Evolutionary conservation across 2,797 vertebrate genomes (phyloP).

Genomic region (Vultur gryphus): DNA sequence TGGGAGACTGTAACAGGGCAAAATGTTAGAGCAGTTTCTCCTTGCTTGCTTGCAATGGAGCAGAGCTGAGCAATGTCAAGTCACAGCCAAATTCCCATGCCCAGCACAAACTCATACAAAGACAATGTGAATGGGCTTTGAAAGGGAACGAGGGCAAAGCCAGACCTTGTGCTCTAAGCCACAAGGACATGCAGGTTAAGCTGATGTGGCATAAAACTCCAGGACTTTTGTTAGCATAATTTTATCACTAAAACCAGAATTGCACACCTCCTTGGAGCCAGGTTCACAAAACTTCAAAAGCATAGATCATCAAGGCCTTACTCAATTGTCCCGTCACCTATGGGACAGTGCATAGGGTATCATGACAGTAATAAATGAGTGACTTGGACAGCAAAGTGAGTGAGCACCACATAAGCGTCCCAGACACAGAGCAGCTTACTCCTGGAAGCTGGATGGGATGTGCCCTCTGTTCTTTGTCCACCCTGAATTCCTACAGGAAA

Average conservation of each 20-base stretch:
- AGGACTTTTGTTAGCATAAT: neutral
- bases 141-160: neutral
- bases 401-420: neutral
- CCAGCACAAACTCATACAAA: neutral
- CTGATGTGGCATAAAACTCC: neutral
- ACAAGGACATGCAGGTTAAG: accelerated
- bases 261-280: neutral
- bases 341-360: neutral
- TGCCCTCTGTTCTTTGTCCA: neutral
- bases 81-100: neutral
- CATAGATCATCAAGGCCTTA: neutral
- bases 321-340: too few species aligned
- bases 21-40: neutral
- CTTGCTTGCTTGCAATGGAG: neutral
- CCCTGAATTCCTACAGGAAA: neutral
- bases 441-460: neutral
- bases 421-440: neutral
- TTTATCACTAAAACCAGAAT: neutral
- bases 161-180: neutral
- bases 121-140: neutral
- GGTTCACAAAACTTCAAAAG: neutral
- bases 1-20: neutral
- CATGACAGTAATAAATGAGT: neutral
- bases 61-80: neutral
- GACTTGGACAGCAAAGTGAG: neutral